Evolutionary conservation across 2,113 vertebrate species (phyloP), one percentile per base, ranked within the genome.

Genomic region (Telmatochromis sp.): DNA sequence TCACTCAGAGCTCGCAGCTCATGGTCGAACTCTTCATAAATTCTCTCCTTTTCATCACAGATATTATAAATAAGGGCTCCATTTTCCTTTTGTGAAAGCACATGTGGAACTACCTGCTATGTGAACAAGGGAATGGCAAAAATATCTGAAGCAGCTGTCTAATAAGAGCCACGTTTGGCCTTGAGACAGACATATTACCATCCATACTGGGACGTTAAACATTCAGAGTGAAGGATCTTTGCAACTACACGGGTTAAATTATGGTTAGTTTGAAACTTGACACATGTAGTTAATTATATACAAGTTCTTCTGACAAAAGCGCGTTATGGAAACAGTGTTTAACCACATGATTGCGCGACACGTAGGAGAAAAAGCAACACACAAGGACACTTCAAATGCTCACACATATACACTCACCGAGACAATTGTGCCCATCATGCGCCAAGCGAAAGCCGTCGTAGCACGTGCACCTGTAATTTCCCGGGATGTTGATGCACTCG

Each of bases 401-500:
- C 15, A 26, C 51, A 79, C 65, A 85, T n/a, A 60, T 47, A 57
- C 71, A 87, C 94, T 96, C 89, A 99, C 99, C 99, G 51, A 99
- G 94, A 95, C 99, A 99, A 95, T 99, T 99, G 97, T 99, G 98
- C 19, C 99, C 98, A 0, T 99, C 99, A 4, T 99, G 97, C 0
- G 98, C 98, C 95, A 99, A 96, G 87, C 97, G 97, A 96, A 99
- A 99, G 83, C 98, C 98, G 1, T 99, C 98, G 4, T 99, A 99
- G 94, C 98, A 99, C 81, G 97, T 99, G 86, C 98, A 99, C 84
- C 98, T 97, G 95, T 99, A 99, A 94, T 99, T 99, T 63, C 98
- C 98, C 0, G 98, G 98, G 92, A 99, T 99, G 96, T 99, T 99
- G 93, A 99, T 98, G 53, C 98, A 99, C 89, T 99, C 98, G 1